Evolutionary conservation across 2,888 invertebrate species (phyloP), one percentile per base, ranked within the genome.

Genomic region (Coelopa pilipes): DNA sequence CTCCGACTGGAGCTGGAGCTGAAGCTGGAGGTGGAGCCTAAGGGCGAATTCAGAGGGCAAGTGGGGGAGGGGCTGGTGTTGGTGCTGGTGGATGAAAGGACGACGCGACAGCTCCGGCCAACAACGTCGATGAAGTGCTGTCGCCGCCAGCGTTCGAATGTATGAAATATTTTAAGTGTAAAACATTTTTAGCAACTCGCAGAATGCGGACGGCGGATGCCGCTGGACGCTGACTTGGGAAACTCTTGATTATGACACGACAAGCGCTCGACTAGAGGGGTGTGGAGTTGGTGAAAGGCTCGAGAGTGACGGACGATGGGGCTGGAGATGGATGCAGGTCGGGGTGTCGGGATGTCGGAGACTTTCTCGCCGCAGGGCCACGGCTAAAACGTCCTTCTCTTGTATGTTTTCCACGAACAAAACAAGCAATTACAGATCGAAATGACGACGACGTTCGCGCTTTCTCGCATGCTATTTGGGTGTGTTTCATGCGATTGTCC

Each of bases 111-210:
- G 34, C 34, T 34, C 34, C 34, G 2, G 34, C 34, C 2, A 34
- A 34, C 34, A 34, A 34, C 34, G 4, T 34, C 34, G 34, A 34
- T 34, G n/a, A n/a, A n/a, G 34, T 34, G 34, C 34, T 34, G 34
- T 34, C 34, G 34, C 2, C 34, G 34, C 2, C 34, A 46, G 19
- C 45, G 65, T 65, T 46, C 47, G 65, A 53, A 68, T 68, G 67
- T 53, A 50, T 67, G 50, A 67, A 67, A 67, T 67, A 24, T 50
- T 67, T 53, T 45, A 53, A 68, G 67, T 68, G 53, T 53, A 45
- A 55, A 53, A 34, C 34, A 55, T 55, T 68, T 68, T 55, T 21
- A 53, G 53, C n/a, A 24, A 68, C 55, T 53, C n/a, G 5, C 12
- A 68, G 55, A 10, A 34, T 55, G 24, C 17, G 19, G 9, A 17